These are phyloP conservation scores for Australoheros facetus DNA, from an alignment of 2,797 vertebrate genomes.

Conservation along the genomic window DNA sequence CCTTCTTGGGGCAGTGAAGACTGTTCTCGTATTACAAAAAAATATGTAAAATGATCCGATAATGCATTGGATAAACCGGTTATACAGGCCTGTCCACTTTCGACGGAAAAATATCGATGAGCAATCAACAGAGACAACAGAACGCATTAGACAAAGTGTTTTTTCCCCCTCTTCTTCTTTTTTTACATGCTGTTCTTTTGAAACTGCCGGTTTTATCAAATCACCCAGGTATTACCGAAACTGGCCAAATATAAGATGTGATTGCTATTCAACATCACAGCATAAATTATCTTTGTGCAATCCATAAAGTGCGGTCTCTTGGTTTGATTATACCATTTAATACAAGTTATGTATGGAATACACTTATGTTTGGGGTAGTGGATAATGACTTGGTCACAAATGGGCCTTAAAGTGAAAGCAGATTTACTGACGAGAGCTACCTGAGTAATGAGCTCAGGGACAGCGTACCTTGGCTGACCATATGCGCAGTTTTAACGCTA, in stretches of 20 bases:
- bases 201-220: slow-evolving; percentile 8
- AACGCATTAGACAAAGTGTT: slow-evolving; percentile 60
- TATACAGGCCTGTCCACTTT: slow-evolving; percentile 78
- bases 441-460: background rate
- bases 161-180: background rate
- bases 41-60: slow-evolving; percentile 91
- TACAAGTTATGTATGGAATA: background rate
- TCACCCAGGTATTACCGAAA: background rate
- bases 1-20: slow-evolving; percentile 84
- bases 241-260: background rate
- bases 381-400: background rate
- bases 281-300: background rate
- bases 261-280: background rate
- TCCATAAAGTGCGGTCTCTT: background rate
- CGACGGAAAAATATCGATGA: slow-evolving; percentile 69
- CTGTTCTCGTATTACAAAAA: slow-evolving; percentile 89
- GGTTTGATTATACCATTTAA: background rate
- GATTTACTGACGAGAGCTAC: background rate
- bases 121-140: slow-evolving; percentile 63
- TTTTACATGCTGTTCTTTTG: slow-evolving; percentile 39
- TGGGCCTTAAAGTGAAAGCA: background rate
- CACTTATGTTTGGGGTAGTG: background rate
- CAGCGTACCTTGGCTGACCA: background rate
- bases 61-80: slow-evolving; percentile 84
- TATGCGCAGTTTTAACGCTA: slow-evolving; percentile 54